Base-by-base conservation (phyloP, 2,888 invertebrate species). In the Xiphydria camelus region DNA sequence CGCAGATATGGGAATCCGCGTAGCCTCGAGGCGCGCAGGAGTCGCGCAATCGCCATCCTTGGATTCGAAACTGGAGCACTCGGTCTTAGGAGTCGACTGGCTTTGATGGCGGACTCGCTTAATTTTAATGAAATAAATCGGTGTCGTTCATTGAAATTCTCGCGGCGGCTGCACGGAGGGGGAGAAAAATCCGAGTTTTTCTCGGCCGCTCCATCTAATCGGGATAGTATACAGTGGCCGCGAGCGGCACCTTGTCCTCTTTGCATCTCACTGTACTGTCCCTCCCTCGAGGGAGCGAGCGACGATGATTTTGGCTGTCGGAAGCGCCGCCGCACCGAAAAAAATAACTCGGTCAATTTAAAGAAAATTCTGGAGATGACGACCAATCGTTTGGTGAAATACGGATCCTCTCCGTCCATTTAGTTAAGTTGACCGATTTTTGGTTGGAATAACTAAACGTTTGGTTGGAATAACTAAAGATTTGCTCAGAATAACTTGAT, bases 1-100 rank as follows among this genome's bases (percentile, higher is more conserved):
- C 46, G 55, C 68, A 64, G 66, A 68, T 69, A 72, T 72, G 70
- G 72, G 66, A 70, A 70, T 70, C 63, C 53, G 48, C 54, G 52
- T 52, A 51, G 63, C 68, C 69, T 34, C 44, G 41, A 53, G 58
- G 51, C 43, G 29, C 52, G 43, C 43, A 37, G 57, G 55, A 60
- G 55, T 62, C 58, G 59, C 61, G 64, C 66, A 69, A 72, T 68
- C 69, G 45, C 60, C 64, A 70, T 70, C 66, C 68, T 70, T 69
- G 66, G 61, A 58, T 55, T 53, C 49, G 60, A 61, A 71, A 66
- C 68, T 71, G 56, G 71, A 71, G 66, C 71, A 68, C 48, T 55
- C 52, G 49, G 55, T 54, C 43, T 44, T 31, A 38, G 38, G 31
- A 31, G 12, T 29, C 17, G 19, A 42, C 43, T 38, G 38, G 31